These are phyloP conservation scores for Petrophora chlorosata DNA, from an alignment of 2,888 invertebrate species.

Conservation along the genomic window DNA sequence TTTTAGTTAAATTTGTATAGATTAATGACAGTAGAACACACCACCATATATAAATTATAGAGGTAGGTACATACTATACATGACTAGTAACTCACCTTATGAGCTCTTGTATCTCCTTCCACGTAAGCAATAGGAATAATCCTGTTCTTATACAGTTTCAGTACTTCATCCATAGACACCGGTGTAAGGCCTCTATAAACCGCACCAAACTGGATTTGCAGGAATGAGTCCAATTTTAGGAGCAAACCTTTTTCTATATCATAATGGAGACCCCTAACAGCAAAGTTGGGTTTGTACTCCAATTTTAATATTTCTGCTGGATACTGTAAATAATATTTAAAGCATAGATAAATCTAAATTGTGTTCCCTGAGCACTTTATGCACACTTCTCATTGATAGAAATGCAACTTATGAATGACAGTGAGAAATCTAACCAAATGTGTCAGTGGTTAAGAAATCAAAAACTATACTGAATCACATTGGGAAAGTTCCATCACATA, in stretches of 20 bases:
- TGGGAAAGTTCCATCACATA: no score
- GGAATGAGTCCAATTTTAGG: constrained; percentile 96
- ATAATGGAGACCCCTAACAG: constrained; percentile 98
- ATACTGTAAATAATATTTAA: constrained; percentile 86
- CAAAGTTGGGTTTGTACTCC: constrained; percentile 96
- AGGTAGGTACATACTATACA: no score
- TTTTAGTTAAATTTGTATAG: no score
- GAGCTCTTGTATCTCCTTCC: constrained; percentile 89
- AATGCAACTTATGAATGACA: no score
- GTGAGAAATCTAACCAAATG: no score
- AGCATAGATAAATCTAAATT: background rate
- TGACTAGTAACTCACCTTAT: constrained; percentile 85
- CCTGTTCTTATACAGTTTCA: constrained; percentile 92
- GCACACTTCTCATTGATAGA: no score
- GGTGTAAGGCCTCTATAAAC: constrained; percentile 94
- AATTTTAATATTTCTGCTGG: constrained; percentile 91
- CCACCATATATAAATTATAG: no score
- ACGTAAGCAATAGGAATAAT: constrained; percentile 95
- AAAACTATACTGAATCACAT: no score
- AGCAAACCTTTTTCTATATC: constrained; percentile 97
- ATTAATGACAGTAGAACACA: no score
- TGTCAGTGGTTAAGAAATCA: no score
- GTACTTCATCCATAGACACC: constrained; percentile 92
- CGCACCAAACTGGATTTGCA: constrained; percentile 97
- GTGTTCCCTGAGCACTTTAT: no score